Percentiles rank a stretch among this genome's conserved stretches.
phyloP scores from a whole-genome alignment of 1,140 invertebrate species.

The Papilio xuthus region DNA sequence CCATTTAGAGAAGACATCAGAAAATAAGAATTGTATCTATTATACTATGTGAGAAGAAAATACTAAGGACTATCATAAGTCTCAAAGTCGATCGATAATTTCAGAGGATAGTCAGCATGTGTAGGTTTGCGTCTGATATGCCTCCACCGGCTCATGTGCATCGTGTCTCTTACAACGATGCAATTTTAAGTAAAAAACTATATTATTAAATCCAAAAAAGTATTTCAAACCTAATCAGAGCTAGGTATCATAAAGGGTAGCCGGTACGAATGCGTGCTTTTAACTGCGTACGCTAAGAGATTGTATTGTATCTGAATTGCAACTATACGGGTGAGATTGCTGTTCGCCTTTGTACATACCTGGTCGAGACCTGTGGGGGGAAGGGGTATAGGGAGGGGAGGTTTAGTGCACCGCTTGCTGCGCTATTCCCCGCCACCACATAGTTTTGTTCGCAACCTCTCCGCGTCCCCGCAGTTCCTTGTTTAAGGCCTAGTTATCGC shows the following conservation, averaged over 20 bases:
- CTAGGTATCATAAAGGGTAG: not conserved
- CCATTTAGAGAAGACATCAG: too few relatives aligned
- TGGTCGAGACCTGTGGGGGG: slow-evolving; percentile 40
- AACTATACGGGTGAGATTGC: slow-evolving; percentile 58
- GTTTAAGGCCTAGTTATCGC: slow-evolving; percentile 61
- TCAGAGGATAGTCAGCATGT: too few relatives aligned
- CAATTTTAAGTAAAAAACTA: not conserved
- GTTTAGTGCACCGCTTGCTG: slow-evolving; percentile 51
- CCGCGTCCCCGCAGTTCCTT: slow-evolving; percentile 52
- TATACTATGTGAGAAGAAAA: too few relatives aligned
- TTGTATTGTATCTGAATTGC: slow-evolving; percentile 34
- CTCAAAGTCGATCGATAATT: too few relatives aligned
- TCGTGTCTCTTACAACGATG: too few relatives aligned
- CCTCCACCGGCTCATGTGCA: too few relatives aligned
- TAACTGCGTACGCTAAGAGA: slow-evolving; percentile 21
- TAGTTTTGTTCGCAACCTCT: slow-evolving; percentile 69
- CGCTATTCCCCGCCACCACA: slow-evolving; percentile 59
- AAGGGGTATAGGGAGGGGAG: slow-evolving; percentile 34
- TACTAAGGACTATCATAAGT: too few relatives aligned
- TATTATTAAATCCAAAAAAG: not conserved
- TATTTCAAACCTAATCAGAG: not conserved
- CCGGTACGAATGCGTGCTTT: not conserved
- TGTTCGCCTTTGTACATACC: slow-evolving; percentile 56
- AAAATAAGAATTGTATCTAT: too few relatives aligned
- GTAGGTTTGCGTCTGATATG: too few relatives aligned